Base-by-base conservation (phyloP, 2,888 invertebrate genomes). In the Philonicus albiceps region DNA sequence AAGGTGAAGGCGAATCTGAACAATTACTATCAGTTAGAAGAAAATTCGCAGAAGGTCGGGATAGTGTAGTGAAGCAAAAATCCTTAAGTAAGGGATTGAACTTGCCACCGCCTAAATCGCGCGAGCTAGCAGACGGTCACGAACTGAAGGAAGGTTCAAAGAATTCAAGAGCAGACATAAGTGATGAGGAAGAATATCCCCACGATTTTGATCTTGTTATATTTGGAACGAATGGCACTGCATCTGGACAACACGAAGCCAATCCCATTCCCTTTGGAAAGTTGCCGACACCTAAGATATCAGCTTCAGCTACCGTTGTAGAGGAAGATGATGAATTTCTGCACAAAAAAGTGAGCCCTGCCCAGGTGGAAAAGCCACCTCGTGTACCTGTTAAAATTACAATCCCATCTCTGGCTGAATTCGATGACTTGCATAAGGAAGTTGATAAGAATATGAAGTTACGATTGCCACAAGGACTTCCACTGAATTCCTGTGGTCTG, bases 321-420 rank as follows among this genome's bases (percentile, higher is more conserved):
- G 95, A 95, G 89, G 94, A 93, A 88, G 95, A 95, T 89, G 95
- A 95, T 90, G 95, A 95, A 88, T 94, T 94, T 89, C 90, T 95
- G 16, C 93, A 93, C 87, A 95, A 95, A 89, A 95, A 94, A 89
- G 94, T 93, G 88, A 90, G 90, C 11, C 90, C 91, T 1, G 90
- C 92, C n/a, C 89, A 89, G n/a, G 86, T 89, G 3, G 87, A 86
- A 49, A 89, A 90, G 85, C 89, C 89, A 22, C 88, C 89, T 4
- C 86, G 86, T 91, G 91, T 90, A 16, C 91, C 94, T 86, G 94
- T 95, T 0, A 94, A 94, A 91, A 96, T 96, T 88, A 93, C 93
- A 72, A 94, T 96, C 81, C 96, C 96, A 1, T 95, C 95, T 1
- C 91, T 96, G 4, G 94, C 93, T 89, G 94, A 95, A 2, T 91